phyloP scores from a whole-genome alignment of 2,113 vertebrate genomes.

The Catharus bicknelli region DNA sequence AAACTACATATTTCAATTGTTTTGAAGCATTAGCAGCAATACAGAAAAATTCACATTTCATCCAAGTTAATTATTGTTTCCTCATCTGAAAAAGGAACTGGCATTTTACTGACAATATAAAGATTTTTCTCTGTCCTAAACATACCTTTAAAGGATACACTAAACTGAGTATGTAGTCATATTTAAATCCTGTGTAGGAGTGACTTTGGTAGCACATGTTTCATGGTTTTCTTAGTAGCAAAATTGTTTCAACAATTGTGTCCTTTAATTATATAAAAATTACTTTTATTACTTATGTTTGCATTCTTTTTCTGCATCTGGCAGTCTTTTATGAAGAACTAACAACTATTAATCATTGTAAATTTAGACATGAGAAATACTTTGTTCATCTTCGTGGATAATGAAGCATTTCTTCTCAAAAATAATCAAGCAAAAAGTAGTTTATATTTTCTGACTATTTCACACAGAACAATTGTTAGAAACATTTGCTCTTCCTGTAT shows the following conservation, averaged over 20 bases:
- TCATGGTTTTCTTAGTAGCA: not conserved
- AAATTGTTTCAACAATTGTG: not conserved
- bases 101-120: not conserved
- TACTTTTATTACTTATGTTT: not conserved
- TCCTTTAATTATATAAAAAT: not conserved
- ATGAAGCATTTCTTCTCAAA: not conserved
- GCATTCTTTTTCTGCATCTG: not conserved
- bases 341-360: not conserved
- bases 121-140: not conserved
- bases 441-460: not conserved
- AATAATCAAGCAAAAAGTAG: not conserved
- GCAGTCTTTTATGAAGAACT: not conserved
- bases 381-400: not conserved
- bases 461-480: not conserved
- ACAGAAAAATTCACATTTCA: not conserved
- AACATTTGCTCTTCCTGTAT: not conserved
- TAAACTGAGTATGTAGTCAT: not conserved
- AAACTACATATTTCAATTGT: not conserved
- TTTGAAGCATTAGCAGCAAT: not conserved
- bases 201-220: accelerated
- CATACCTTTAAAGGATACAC: not conserved
- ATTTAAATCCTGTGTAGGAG: not conserved
- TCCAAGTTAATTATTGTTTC: not conserved
- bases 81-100: not conserved
- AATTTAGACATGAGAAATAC: not conserved